Evolutionary conservation across 35 echinoderm and acorn worm species (phyloP).

Genomic region (Strongylocentrotus purpuratus): DNA sequence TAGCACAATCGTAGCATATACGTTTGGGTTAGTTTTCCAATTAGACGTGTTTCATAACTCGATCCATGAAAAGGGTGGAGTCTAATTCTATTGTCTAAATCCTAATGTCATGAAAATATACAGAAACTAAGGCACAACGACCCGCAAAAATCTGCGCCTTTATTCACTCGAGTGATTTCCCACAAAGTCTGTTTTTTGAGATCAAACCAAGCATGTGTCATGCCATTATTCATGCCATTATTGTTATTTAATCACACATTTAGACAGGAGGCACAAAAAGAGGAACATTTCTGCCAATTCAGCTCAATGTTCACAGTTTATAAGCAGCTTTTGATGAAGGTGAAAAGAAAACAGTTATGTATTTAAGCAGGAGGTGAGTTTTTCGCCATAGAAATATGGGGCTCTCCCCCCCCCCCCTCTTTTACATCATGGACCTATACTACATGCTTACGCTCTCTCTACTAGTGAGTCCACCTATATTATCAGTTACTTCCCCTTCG

Average conservation of each 20-base stretch:
- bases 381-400: background rate
- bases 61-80: background rate
- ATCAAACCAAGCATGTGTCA: background rate
- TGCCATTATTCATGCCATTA: background rate
- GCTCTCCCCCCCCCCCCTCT: too few species aligned
- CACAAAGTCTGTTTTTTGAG: background rate
- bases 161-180: background rate
- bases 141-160: background rate
- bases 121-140: background rate
- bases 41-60: too few species aligned
- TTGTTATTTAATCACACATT: background rate
- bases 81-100: background rate
- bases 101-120: background rate
- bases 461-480: too few species aligned
- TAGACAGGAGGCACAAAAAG: background rate
- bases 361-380: background rate
- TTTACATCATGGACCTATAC: too few species aligned
- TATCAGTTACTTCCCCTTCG: background rate
- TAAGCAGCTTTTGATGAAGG: too few species aligned
- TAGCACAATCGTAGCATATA: too few species aligned
- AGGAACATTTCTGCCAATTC: background rate
- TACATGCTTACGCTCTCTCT: too few species aligned
- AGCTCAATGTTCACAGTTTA: too few species aligned
- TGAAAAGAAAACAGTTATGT: background rate
- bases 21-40: too few species aligned